Conservation (phyloP, 2,888 invertebrate genomes). For the Crossocerus cetratus region DNA sequence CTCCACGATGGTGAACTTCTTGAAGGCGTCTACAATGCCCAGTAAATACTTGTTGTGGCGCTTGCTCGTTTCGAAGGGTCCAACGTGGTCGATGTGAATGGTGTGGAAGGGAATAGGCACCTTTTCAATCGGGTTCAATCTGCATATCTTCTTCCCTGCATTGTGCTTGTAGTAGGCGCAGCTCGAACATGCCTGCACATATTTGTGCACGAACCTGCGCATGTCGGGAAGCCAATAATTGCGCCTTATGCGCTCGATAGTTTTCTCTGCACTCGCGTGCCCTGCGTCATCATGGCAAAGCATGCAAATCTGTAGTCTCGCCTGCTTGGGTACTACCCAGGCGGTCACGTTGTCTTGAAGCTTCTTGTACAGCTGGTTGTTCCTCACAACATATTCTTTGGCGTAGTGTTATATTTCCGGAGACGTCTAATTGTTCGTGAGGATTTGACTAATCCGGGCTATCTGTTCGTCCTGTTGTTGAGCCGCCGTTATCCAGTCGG, state of each 20-base stretch:
- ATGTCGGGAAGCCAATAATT: no score
- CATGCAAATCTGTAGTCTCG: slow-evolving; percentile 5
- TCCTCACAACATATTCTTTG: not conserved
- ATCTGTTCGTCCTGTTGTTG: slow-evolving; percentile 4
- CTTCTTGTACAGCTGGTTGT: not conserved
- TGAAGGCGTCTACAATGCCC: not conserved
- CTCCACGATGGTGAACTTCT: not conserved
- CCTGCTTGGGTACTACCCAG: slow-evolving; percentile 1
- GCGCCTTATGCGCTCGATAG: no score
- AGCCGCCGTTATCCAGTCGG: not conserved
- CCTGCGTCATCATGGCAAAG: not conserved
- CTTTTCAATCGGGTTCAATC: not conserved
- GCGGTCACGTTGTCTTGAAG: not conserved
- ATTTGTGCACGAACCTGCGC: no score
- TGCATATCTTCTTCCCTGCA: no score
- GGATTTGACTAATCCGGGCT: not conserved
- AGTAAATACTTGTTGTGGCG: not conserved
- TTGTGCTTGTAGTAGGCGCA: no score
- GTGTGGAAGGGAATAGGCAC: slow-evolving; percentile 13
- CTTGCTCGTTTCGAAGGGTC: not conserved
- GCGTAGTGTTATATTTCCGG: slow-evolving; percentile 4
- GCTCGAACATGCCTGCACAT: no score
- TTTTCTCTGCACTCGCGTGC: no score
- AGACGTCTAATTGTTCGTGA: no score
- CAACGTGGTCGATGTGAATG: slow-evolving; percentile 14